phyloP scores from a whole-genome alignment of 2,888 invertebrate genomes.

The Acanthopleura granulata region DNA sequence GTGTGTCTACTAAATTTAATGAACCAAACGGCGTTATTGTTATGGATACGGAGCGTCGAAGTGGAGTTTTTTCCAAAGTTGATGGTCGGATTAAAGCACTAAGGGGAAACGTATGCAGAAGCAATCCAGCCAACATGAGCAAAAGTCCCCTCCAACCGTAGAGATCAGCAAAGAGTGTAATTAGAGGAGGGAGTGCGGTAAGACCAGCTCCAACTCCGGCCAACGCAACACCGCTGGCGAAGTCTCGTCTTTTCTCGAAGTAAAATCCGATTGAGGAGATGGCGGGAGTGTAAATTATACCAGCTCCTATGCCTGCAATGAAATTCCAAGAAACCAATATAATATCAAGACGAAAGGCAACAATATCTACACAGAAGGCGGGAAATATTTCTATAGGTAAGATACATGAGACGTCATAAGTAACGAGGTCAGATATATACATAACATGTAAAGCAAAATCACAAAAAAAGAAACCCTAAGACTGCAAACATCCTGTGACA shows the following conservation, averaged over 20 bases:
- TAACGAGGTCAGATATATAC: too few relatives aligned
- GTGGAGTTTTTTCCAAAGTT: not conserved
- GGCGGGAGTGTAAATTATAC: not conserved
- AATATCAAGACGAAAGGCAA: too few relatives aligned
- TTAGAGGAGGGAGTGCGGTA: not conserved
- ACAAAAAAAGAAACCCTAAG: too few relatives aligned
- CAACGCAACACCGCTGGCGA: not conserved
- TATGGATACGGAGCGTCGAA: too few relatives aligned
- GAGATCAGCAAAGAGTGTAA: not conserved
- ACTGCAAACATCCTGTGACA: too few relatives aligned
- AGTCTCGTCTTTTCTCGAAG: constrained; percentile 8
- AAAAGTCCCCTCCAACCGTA: constrained; percentile 7
- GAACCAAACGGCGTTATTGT: too few relatives aligned
- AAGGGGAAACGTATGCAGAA: not conserved
- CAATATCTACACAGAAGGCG: too few relatives aligned
- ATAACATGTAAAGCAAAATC: too few relatives aligned
- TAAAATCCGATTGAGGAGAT: not conserved
- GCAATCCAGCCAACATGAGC: not conserved
- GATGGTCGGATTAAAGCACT: not conserved
- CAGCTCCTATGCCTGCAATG: not conserved
- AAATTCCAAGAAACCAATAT: not conserved
- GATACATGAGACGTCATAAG: too few relatives aligned
- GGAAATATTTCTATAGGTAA: too few relatives aligned
- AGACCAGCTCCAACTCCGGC: not conserved
- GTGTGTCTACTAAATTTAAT: too few relatives aligned